Evolutionary conservation across 2,888 invertebrate species (phyloP), one percentile per base, ranked within the genome.

Genomic region (Melinopterus prodromus): DNA sequence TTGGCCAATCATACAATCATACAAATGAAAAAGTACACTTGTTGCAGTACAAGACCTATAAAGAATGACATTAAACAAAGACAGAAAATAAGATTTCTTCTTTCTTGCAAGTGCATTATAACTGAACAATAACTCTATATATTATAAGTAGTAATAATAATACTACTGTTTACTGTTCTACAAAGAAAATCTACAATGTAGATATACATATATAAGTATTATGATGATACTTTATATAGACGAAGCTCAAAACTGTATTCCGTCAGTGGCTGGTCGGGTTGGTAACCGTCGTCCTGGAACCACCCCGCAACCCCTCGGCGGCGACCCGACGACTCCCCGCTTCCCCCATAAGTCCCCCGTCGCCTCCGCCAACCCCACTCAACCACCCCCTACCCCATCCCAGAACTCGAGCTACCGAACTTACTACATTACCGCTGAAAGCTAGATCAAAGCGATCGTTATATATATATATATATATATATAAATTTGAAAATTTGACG

Each of bases 181-280:
- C 26, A 26, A 26, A 26, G 53, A 53, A 53, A 53, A 53, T 7
- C 7, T 53, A 53, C 53, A 53, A 53, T 4, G 7, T 53, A 9
- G 9, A 53, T 53, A 7, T 7, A 53, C 1, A 53, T 53, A 1
- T 71, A 1, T n/a, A 14, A 71, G 16, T 9, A 71, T 26, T 2
- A 69, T 71, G 26, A 71, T 5, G 14, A 71, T n/a, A 16, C 26
- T 71, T 71, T 71, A 71, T 71, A 71, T 12, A 35, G 78, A 80
- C 80, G 78, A 77, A 77, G 82, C 83, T 80, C 83, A 82, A 83
- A 83, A 83, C 81, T 83, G 81, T 81, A 83, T 83, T 83, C 83
- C 83, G 82, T 82, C 78, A 79, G 79, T 79, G 82, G 81, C 80
- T 83, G 82, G 80, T 81, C 74, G 74, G 74, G 16, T 37, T 37